These are phyloP conservation scores for Cariama cristata DNA, from an alignment of 2,113 vertebrate genomes.

Conservation along the genomic window DNA sequence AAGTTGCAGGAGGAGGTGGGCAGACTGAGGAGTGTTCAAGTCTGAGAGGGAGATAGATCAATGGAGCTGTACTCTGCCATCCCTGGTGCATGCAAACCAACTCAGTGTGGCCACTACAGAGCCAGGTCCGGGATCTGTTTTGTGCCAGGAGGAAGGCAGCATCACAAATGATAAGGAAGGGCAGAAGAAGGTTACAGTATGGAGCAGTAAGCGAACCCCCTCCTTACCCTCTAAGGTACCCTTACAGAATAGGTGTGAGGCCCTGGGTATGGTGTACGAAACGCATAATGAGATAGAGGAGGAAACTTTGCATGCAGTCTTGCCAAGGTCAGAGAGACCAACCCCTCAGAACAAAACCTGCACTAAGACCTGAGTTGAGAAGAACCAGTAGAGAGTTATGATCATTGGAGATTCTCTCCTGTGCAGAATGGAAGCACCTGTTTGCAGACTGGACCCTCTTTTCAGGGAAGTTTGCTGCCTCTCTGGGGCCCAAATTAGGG, in stretches of 20 bases:
- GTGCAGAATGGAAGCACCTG: no score
- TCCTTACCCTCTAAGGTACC: neutral
- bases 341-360: neutral
- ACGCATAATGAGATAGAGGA: neutral
- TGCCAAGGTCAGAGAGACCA: neutral
- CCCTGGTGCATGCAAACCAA: neutral
- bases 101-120: neutral
- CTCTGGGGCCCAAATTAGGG: no score
- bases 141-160: neutral
- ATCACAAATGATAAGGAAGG: neutral
- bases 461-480: no score
- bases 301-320: neutral
- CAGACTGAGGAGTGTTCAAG: no score
- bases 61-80: neutral
- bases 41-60: neutral
- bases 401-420: no score
- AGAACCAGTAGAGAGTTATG: no score
- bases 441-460: no score
- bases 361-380: no score
- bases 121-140: neutral
- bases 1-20: no score
- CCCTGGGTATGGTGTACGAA: neutral
- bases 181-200: neutral
- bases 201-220: neutral
- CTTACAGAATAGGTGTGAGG: neutral